Percentiles rank a stretch among this genome's conserved stretches.
Conservation (phyloP, 2,113 vertebrate species). For the Dascyllus trimaculatus region DNA sequence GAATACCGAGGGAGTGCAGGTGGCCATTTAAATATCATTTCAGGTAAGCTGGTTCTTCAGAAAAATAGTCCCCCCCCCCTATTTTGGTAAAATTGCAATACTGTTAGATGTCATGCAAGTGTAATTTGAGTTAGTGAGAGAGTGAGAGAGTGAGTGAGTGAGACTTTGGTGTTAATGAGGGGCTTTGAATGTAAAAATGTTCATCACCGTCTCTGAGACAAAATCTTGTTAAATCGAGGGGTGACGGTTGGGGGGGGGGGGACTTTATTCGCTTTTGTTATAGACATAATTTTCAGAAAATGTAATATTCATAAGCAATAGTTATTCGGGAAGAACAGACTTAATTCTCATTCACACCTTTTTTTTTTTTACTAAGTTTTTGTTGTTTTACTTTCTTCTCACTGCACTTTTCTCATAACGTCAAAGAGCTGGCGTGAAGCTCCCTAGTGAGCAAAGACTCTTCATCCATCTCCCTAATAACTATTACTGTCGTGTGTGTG, state of each 20-base stretch:
- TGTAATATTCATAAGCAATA: conserved; percentile 30
- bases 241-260: background rate
- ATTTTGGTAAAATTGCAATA: background rate
- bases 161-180: conserved; percentile 30
- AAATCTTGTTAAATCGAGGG: conserved; percentile 26
- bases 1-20: background rate
- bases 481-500: conserved; percentile 40
- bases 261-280: conserved; percentile 25
- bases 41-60: background rate
- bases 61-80: background rate
- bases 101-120: background rate
- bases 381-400: conserved; percentile 47
- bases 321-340: background rate
- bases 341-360: background rate
- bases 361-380: conserved; percentile 9
- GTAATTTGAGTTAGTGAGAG: background rate
- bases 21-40: background rate
- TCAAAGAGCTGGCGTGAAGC: conserved; percentile 57
- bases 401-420: conserved; percentile 57
- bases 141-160: conserved; percentile 12
- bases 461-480: conserved; percentile 69
- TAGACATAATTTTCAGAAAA: conserved; percentile 13
- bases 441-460: conserved; percentile 51
- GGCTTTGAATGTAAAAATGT: conserved; percentile 28
- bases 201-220: background rate